phyloP scores from a whole-genome alignment of 1,140 invertebrate species.

The Periplaneta americana region DNA sequence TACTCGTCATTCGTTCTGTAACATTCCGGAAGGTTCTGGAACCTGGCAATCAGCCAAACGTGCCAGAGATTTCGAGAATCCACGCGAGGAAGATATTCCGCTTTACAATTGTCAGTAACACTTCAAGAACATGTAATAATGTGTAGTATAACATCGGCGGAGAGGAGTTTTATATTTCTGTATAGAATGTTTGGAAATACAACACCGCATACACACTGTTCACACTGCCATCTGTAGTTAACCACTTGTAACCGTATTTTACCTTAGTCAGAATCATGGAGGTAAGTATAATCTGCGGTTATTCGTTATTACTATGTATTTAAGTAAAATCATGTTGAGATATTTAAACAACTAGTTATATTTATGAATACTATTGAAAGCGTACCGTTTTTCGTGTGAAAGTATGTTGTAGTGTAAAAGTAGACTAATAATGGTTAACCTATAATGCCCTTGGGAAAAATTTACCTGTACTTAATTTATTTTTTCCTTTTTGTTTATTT shows the following conservation, averaged over 20 bases:
- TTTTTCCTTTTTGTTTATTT: not conserved
- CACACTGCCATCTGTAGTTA: not conserved
- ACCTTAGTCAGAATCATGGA: slow-evolving; percentile 10
- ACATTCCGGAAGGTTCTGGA: slow-evolving; percentile 15
- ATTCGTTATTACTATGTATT: too few species aligned
- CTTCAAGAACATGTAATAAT: not conserved
- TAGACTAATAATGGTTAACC: not conserved
- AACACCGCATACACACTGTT: not conserved
- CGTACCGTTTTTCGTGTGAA: too few species aligned
- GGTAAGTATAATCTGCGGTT: slow-evolving; percentile 17
- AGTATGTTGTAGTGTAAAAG: not conserved
- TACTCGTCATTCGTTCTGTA: slow-evolving; percentile 3
- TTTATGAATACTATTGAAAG: too few species aligned
- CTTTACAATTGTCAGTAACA: too few species aligned
- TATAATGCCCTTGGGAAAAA: not conserved
- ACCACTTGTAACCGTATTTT: not conserved
- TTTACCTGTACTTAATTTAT: slow-evolving; percentile 11
- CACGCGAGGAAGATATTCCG: not conserved
- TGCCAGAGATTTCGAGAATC: too few species aligned
- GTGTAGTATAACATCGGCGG: not conserved
- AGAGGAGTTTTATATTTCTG: not conserved
- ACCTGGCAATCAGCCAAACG: slow-evolving; percentile 1
- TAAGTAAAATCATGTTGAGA: too few species aligned
- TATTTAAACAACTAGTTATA: too few species aligned
- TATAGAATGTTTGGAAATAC: not conserved